phyloP scores from a whole-genome alignment of 2,888 invertebrate genomes.

The Junonia oenone region DNA sequence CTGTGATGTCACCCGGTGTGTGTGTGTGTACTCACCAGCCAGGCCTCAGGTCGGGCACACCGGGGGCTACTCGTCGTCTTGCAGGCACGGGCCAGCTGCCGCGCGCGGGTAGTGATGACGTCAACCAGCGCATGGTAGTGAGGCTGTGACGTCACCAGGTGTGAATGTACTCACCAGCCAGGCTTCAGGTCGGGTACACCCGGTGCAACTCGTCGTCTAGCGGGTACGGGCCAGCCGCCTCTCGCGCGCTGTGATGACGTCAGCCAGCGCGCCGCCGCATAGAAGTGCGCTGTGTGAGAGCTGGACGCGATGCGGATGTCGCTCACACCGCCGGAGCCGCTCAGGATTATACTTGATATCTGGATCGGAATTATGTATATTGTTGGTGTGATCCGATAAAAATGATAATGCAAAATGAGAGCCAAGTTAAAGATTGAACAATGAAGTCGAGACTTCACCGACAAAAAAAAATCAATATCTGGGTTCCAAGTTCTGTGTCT shows the following conservation, averaged over 20 bases:
- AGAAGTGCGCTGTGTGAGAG: slow-evolving; percentile 94
- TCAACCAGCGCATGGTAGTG: too few relatives aligned
- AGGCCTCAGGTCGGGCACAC: slow-evolving; percentile 87
- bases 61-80: slow-evolving; percentile 86
- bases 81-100: slow-evolving; percentile 97
- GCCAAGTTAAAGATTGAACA: too few relatives aligned
- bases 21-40: slow-evolving; percentile 87
- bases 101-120: too few relatives aligned
- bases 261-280: slow-evolving; percentile 96
- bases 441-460: too few relatives aligned
- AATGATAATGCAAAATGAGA: too few relatives aligned
- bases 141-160: too few relatives aligned
- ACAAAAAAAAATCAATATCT: too few relatives aligned
- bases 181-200: slow-evolving; percentile 88
- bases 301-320: slow-evolving; percentile 89
- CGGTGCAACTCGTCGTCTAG: slow-evolving; percentile 87
- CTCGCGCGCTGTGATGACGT: slow-evolving; percentile 89
- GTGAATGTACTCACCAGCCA: too few relatives aligned
- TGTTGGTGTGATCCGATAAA: too few relatives aligned
- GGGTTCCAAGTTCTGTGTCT: too few relatives aligned
- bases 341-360: slow-evolving; percentile 82
- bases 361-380: too few relatives aligned
- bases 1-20: too few relatives aligned
- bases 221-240: slow-evolving; percentile 96
- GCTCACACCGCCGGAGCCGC: slow-evolving; percentile 86